phyloP scores from a whole-genome alignment of 30 jellyfish, hydroid and myxozoan genomes.

The Catostylus mosaicus region DNA sequence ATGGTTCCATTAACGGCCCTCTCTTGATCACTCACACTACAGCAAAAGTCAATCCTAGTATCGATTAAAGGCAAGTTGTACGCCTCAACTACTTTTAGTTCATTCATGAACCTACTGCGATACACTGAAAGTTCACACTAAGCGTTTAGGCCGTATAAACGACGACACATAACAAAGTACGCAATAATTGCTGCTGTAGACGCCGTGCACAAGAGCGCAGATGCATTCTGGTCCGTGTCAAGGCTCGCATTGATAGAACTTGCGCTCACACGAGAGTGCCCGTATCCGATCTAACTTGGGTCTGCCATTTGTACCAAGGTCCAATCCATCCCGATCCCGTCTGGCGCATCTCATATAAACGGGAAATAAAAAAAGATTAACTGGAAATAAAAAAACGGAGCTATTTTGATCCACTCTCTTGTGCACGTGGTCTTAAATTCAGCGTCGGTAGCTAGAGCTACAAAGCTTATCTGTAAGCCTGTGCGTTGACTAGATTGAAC shows the following conservation, averaged over 20 bases:
- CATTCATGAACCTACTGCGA: slow-evolving; percentile 57
- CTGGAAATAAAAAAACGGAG: too few relatives aligned
- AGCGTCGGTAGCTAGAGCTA: slow-evolving; percentile 48
- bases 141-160: slow-evolving; percentile 22
- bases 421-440: slow-evolving; percentile 32
- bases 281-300: too few relatives aligned
- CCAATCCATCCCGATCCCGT: too few relatives aligned
- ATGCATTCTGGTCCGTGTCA: too few relatives aligned
- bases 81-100: slow-evolving; percentile 63
- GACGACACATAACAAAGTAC: slow-evolving; percentile 21
- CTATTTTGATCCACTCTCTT: too few relatives aligned
- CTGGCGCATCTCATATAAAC: too few relatives aligned
- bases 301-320: too few relatives aligned
- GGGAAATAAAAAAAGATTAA: too few relatives aligned
- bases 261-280: too few relatives aligned
- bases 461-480: slow-evolving; percentile 10
- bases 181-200: slow-evolving; percentile 21
- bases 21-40: not conserved
- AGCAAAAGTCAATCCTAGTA: not conserved
- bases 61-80: not conserved
- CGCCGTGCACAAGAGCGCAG: too few relatives aligned
- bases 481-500: slow-evolving; percentile 21
- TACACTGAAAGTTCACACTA: slow-evolving; percentile 11
- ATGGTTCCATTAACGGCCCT: not conserved
- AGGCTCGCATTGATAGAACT: too few relatives aligned